Evolutionary conservation across 2,797 vertebrate genomes (phyloP).

Genomic region (Limnodromus scolopaceus): DNA sequence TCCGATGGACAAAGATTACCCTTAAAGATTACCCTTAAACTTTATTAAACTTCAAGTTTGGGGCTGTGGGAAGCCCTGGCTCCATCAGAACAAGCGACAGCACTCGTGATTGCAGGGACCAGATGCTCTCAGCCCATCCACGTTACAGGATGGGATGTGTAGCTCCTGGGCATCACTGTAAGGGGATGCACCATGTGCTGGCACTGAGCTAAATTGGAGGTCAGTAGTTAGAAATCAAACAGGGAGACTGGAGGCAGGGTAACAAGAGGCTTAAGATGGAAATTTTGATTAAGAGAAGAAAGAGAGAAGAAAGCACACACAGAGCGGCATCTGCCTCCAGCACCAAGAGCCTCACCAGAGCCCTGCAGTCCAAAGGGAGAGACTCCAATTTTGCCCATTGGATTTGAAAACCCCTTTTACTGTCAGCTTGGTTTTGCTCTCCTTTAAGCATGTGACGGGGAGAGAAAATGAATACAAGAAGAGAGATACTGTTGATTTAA

Average conservation of each 20-base stretch:
- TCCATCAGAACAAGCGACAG: not conserved
- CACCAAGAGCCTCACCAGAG: not conserved
- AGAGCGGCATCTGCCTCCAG: not conserved
- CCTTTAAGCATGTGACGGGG: not conserved
- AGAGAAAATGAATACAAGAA: not conserved
- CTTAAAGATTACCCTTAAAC: not conserved
- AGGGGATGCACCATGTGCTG: not conserved
- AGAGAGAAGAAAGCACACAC: not conserved
- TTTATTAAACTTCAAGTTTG: not conserved
- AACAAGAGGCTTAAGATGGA: not conserved
- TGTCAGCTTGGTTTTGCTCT: not conserved
- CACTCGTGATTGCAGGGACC: not conserved
- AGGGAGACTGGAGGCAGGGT: not conserved
- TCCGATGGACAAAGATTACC: not conserved
- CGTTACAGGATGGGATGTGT: not conserved
- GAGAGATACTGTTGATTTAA: conserved; percentile 24
- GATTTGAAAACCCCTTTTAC: not conserved
- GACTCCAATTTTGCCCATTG: not conserved
- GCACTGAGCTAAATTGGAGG: not conserved
- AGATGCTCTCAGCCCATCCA: not conserved
- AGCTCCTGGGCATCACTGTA: fast-evolving
- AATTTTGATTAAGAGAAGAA: not conserved
- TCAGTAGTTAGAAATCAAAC: not conserved
- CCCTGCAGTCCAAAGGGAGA: not conserved
- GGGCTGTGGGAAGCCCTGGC: not conserved